phyloP scores from a whole-genome alignment of 2,888 invertebrate genomes.

The Volucella inflata region DNA sequence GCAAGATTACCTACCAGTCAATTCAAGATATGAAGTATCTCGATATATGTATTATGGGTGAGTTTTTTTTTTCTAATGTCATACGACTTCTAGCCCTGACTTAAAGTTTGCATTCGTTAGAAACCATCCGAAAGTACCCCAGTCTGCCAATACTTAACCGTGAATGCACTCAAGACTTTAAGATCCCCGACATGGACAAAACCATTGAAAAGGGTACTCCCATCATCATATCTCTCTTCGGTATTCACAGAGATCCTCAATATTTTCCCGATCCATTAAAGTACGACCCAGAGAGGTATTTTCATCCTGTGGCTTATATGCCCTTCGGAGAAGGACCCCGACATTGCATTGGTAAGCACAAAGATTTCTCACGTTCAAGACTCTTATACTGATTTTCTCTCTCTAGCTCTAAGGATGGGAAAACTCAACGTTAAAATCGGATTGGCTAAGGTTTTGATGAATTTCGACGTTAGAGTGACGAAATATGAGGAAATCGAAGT shows the following conservation, averaged over 20 bases:
- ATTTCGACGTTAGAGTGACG: constrained; percentile 79
- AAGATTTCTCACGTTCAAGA: neutral
- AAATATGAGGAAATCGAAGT: constrained; percentile 78
- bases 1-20: constrained; percentile 82
- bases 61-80: neutral
- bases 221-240: constrained; percentile 82
- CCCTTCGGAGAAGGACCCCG: constrained; percentile 83
- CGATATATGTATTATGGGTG: constrained; percentile 83
- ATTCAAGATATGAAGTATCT: constrained; percentile 84
- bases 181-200: constrained; percentile 80
- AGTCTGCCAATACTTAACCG: constrained; percentile 79
- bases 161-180: constrained; percentile 78
- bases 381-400: neutral
- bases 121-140: constrained; percentile 84
- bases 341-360: constrained; percentile 81
- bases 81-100: neutral
- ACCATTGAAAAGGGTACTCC: constrained; percentile 81
- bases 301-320: constrained; percentile 79
- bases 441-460: constrained; percentile 79
- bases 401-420: constrained; percentile 81
- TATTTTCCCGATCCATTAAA: constrained; percentile 83
- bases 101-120: constrained; percentile 70
- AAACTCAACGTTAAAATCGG: constrained; percentile 81
- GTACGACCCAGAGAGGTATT: constrained; percentile 84
- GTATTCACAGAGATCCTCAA: constrained; percentile 83